Evolutionary conservation across 2,888 invertebrate species (phyloP).

Genomic region (Rhyacophila evoluta): DNA sequence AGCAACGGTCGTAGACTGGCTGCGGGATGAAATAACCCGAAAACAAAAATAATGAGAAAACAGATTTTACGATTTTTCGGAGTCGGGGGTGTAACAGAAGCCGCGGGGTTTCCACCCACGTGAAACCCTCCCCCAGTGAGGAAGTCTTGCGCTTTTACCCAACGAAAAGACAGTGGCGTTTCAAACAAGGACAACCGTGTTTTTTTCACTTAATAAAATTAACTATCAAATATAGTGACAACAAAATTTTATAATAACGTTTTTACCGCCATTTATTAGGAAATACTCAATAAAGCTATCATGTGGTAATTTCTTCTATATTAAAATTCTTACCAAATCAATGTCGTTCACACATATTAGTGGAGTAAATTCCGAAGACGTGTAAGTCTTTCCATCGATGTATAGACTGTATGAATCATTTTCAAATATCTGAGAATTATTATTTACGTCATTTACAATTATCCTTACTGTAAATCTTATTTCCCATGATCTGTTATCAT

Average conservation of each 20-base stretch:
- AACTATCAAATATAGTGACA: too few relatives aligned
- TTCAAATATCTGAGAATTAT: constrained; percentile 72
- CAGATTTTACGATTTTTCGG: constrained; percentile 51
- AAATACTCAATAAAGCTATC: too few relatives aligned
- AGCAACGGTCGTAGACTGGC: constrained; percentile 27
- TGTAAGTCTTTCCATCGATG: constrained; percentile 70
- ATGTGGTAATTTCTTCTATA: too few relatives aligned
- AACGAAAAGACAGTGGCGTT: neutral
- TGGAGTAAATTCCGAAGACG: constrained; percentile 64
- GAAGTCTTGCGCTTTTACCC: neutral
- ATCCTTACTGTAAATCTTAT: constrained; percentile 62
- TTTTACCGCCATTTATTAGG: too few relatives aligned
- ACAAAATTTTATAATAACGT: too few relatives aligned
- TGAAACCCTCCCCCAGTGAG: neutral
- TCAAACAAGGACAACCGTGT: neutral
- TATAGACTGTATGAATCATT: constrained; percentile 59
- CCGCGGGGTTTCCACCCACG: constrained; percentile 27
- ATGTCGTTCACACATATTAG: constrained; percentile 69
- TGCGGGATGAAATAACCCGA: constrained; percentile 52
- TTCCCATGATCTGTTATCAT: constrained; percentile 57
- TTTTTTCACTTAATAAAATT: too few relatives aligned
- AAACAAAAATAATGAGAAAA: constrained; percentile 55
- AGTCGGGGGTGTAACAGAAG: constrained; percentile 25
- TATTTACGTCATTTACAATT: constrained; percentile 73
- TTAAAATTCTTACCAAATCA: constrained; percentile 70